Evolutionary conservation across 2,113 vertebrate genomes (phyloP).

Genomic region (Eulemur rufifrons): DNA sequence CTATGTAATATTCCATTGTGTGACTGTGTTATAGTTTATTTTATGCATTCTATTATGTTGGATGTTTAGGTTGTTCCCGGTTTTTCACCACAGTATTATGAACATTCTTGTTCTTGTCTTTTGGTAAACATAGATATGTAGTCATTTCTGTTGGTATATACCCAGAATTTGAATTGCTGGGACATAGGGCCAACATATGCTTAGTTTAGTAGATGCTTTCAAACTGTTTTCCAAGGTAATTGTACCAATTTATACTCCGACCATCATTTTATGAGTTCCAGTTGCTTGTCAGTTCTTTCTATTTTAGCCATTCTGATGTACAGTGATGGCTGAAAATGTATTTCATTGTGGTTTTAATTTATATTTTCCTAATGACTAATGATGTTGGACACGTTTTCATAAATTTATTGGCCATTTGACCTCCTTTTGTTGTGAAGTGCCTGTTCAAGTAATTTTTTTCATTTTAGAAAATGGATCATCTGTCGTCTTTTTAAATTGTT

Average conservation of each 20-base stretch:
- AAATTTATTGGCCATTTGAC: neutral
- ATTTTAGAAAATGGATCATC: neutral
- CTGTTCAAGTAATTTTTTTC: neutral
- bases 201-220: neutral
- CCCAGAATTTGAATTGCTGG: neutral
- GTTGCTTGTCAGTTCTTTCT: neutral
- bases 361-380: neutral
- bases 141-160: neutral
- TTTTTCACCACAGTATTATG: neutral
- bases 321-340: neutral
- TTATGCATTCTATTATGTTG: neutral
- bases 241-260: neutral
- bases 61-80: neutral
- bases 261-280: neutral
- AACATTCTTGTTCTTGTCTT: neutral
- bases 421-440: neutral
- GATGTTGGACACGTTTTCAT: neutral
- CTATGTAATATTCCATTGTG: neutral
- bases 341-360: neutral
- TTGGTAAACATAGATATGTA: neutral
- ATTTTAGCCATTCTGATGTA: neutral
- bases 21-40: neutral
- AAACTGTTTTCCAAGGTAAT: neutral
- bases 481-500: neutral
- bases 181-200: neutral